Base-by-base conservation (phyloP, 2,797 vertebrate species). In the Mycteria americana region DNA sequence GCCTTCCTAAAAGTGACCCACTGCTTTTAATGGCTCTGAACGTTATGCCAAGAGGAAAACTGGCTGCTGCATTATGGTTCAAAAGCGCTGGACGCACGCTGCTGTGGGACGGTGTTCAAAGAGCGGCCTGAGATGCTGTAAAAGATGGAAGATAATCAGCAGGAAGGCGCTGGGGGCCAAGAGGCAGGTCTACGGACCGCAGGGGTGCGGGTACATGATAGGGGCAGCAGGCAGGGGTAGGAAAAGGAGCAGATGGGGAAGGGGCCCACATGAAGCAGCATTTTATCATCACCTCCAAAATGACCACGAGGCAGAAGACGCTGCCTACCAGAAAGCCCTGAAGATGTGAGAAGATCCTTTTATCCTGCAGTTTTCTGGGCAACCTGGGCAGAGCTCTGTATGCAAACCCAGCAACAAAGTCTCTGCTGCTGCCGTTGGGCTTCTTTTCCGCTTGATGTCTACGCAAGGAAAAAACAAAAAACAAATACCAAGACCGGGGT, bases 141-240 rank as follows among this genome's bases (percentile, higher is more conserved):
- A 68, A 62, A 33, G 21, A 46, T 18, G 54, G 77, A 30, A 86
- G 45, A 59, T 11, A 21, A 82, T 23, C 50, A 65, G 10, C 0
- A 6, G 41, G 33, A 75, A 86, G 41, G 53, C 23, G 12, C 48
- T 56, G 45, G 48, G 50, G 8, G 7, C 24, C 73, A 68, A 75
- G 18, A 69, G 27, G 33, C 18, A 22, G 22, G 25, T 28, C 30
- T 73, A 6, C 6, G 23, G n/a, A 57, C 25, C 2, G 0, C 45
- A 33, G 2, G 2, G 18, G 10, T n/a, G 50, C 0, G 0, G 14
- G 10, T n/a, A 80, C 6, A 0, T 2, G 0, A 51, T 10, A 0
- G 0, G 7, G 8, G 18, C 37, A 65, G 46, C 0, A 0, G n/a
- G 37, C 57, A 88, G 24, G 11, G 33, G 24, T 11, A 67, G n/a